Base-by-base conservation (phyloP, 2,888 invertebrate genomes). In the Melanargia galathea region DNA sequence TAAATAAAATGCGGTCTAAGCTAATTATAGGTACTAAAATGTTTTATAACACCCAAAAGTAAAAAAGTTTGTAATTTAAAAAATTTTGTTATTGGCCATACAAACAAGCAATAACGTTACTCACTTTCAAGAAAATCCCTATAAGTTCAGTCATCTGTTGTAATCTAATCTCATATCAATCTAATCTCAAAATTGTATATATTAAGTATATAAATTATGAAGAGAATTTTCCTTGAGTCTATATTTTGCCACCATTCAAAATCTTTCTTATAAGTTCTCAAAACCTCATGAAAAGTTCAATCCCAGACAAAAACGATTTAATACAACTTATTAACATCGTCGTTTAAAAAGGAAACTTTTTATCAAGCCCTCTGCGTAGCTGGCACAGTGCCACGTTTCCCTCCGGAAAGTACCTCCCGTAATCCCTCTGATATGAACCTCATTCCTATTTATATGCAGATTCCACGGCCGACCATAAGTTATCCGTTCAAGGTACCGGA, bases 401-500 rank as follows among this genome's bases (percentile, higher is more conserved):
- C 65, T 62, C 69, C 64, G 65, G 65, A 65, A 65, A 64, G 66
- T 67, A 61, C 64, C 69, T 68, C 63, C 64, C 74, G 70, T 74
- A 75, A 82, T 79, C 85, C 83, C 79, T 77, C 73, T 74, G 72
- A 74, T 76, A 75, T 75, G 73, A 75, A 75, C 75, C 84, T 82
- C 84, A 80, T 82, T 85, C 77, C 90, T 87, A 91, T 91, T 90
- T 90, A 90, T 89, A 91, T 91, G 90, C 89, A 90, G 88, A 91
- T 90, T 89, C 84, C 82, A 83, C 78, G 79, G 77, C 84, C 84
- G 79, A 84, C 87, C 90, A 89, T 90, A 91, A 90, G 90, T 90
- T 90, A 89, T 85, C 84, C 86, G 83, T 81, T 84, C 82, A 78
- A 76, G 76, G 74, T 76, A 83, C 83, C 82, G 89, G 87, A 89